Conservation (phyloP, 2,113 vertebrate species). For the Megaceryle maxima region DNA sequence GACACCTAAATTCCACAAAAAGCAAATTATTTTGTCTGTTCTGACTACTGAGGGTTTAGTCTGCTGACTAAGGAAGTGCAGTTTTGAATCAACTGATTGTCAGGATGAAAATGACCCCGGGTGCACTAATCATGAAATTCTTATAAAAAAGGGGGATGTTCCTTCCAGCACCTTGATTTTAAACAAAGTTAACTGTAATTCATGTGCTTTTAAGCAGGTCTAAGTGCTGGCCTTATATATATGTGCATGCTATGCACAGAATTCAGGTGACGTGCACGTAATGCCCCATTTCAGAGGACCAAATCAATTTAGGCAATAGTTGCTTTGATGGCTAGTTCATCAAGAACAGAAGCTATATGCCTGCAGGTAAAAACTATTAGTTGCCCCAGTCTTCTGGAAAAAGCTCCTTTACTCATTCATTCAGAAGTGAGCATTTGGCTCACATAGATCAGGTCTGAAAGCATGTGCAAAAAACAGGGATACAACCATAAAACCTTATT, state of each 20-base stretch:
- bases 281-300: not conserved
- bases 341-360: not conserved
- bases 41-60: not conserved
- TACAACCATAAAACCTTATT: too few species aligned
- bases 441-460: too few species aligned
- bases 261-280: not conserved
- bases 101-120: not conserved
- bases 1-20: not conserved
- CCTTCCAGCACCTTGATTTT: not conserved
- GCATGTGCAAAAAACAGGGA: not conserved
- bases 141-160: not conserved
- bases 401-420: not conserved
- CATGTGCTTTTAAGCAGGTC: not conserved
- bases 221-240: not conserved
- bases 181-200: not conserved
- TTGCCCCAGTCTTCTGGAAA: not conserved
- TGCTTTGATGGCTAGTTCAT: not conserved
- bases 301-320: not conserved
- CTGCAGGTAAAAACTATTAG: not conserved
- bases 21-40: not conserved
- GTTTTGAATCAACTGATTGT: not conserved
- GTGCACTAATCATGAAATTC: not conserved
- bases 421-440: not conserved
- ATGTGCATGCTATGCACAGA: not conserved
- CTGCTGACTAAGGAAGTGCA: not conserved